Conservation (phyloP, 2,113 vertebrate genomes). For the Prinia subflava region DNA sequence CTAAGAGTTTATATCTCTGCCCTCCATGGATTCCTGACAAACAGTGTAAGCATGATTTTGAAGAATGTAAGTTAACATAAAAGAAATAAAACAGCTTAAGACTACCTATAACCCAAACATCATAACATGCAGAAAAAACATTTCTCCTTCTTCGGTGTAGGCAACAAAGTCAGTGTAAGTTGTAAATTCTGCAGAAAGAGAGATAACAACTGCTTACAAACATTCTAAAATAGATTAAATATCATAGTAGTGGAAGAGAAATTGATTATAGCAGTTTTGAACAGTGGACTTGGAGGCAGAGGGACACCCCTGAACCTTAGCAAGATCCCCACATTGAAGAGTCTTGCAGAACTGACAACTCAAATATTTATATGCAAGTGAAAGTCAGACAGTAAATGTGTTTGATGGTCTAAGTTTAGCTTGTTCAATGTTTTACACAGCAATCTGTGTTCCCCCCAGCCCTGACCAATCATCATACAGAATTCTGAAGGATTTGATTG, state of each 20-base stretch:
- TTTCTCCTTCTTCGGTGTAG: fast-evolving
- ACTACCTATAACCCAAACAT: neutral
- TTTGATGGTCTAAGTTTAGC: neutral
- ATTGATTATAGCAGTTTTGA: neutral
- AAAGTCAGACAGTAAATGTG: neutral
- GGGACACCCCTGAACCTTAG: neutral
- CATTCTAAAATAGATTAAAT: neutral
- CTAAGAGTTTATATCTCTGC: neutral
- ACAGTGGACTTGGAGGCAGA: neutral
- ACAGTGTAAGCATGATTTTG: neutral
- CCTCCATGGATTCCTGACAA: neutral
- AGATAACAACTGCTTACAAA: neutral
- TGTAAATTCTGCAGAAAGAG: neutral
- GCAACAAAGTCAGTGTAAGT: neutral
- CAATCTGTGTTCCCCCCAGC: neutral
- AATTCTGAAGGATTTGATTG: neutral
- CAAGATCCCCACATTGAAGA: neutral
- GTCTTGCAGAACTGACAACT: neutral
- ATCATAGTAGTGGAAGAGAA: neutral
- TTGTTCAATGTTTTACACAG: neutral
- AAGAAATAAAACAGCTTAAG: neutral
- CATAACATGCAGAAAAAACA: neutral
- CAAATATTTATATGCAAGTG: neutral
- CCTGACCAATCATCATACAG: neutral
- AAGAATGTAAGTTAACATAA: neutral